Percentiles rank a stretch among this genome's conserved stretches.
These are phyloP conservation scores for Ormia ochracea DNA, from an alignment of 2,888 invertebrate species.

Conservation along the genomic window DNA sequence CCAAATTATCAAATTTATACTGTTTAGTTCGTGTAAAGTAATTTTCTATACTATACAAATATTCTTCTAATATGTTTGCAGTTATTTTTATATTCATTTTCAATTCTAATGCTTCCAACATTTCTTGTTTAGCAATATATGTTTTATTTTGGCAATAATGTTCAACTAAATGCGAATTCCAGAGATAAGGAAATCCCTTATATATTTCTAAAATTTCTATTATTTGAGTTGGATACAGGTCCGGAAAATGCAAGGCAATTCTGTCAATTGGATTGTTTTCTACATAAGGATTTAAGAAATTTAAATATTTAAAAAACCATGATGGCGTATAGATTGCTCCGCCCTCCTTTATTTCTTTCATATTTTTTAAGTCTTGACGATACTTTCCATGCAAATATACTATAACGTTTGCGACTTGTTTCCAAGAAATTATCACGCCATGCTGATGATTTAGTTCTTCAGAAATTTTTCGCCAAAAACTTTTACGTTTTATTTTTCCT, in stretches of 20 bases:
- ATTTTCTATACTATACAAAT: constrained; percentile 41
- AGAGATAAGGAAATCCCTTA: constrained; percentile 34
- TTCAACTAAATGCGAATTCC: constrained; percentile 55
- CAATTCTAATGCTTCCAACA: constrained; percentile 34
- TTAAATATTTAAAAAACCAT: constrained; percentile 51
- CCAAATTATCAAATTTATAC: not conserved
- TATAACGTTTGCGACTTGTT: constrained; percentile 31
- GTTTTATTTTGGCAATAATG: constrained; percentile 47
- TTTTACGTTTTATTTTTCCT: constrained; percentile 31
- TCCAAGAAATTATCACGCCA: constrained; percentile 23
- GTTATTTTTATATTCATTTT: constrained; percentile 45
- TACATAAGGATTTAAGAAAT: constrained; percentile 46
- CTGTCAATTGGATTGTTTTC: constrained; percentile 54
- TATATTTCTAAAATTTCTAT: constrained; percentile 52
- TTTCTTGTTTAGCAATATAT: constrained; percentile 39
- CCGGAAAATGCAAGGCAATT: constrained; percentile 43
- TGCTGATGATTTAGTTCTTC: constrained; percentile 28
- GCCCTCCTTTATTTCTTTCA: constrained; percentile 19
- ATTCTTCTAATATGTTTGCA: constrained; percentile 24
- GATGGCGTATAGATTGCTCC: constrained; percentile 17
- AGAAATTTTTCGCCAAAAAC: constrained; percentile 40
- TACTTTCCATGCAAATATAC: constrained; percentile 38
- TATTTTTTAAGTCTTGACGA: constrained; percentile 39
- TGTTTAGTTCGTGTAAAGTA: constrained; percentile 41
- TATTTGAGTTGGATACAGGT: constrained; percentile 41